These are phyloP conservation scores for Cossypha dichroa DNA, from an alignment of 2,797 vertebrate genomes.

Conservation along the genomic window DNA sequence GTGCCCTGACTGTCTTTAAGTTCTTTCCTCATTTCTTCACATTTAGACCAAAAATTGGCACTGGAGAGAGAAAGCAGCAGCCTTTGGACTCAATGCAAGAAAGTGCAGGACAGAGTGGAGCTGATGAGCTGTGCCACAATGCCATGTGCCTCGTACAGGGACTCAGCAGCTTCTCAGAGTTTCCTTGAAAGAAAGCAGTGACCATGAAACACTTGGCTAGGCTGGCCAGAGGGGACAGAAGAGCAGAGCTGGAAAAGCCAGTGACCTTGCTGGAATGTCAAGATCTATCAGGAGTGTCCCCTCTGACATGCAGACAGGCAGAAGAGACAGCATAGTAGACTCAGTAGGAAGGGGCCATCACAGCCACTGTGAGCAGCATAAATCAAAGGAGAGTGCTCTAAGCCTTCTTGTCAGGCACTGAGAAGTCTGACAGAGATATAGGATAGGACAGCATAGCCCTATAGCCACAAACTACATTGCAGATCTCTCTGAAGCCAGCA, in stretches of 20 bases:
- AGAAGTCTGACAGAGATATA: not conserved
- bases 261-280: not conserved
- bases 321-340: accelerated
- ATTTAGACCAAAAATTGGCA: not conserved
- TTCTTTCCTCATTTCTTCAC: not conserved
- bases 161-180: not conserved
- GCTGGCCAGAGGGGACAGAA: not conserved
- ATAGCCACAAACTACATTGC: not conserved
- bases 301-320: not conserved
- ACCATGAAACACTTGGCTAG: not conserved
- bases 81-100: not conserved
- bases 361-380: not conserved
- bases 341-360: not conserved
- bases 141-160: accelerated
- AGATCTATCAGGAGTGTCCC: not conserved
- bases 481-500: not conserved
- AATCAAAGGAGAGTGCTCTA: not conserved
- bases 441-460: not conserved
- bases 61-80: not conserved
- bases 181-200: not conserved
- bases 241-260: not conserved
- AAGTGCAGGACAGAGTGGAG: not conserved
- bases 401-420: not conserved
- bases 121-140: not conserved
- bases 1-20: not conserved